Conservation (phyloP, 2,113 vertebrate genomes). For the Notarius lentiginosus region DNA sequence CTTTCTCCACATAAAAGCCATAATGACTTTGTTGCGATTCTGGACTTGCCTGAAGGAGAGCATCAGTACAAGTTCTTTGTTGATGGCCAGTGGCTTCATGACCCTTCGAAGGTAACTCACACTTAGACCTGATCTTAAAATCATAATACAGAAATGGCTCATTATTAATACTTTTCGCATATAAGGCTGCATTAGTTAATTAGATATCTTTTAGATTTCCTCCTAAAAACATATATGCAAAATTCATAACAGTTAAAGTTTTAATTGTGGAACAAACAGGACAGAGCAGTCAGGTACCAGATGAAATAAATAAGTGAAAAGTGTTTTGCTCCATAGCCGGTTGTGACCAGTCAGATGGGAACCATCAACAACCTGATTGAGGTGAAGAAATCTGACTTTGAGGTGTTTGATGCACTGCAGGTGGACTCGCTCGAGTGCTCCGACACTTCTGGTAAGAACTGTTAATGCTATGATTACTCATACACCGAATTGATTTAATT, state of each 20-base stretch:
- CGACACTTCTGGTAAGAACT: slow-evolving; percentile 84
- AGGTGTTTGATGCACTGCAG: slow-evolving; percentile 95
- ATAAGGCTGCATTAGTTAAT: neutral
- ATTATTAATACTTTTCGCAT: neutral
- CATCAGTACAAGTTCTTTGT: slow-evolving; percentile 99
- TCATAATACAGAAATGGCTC: neutral
- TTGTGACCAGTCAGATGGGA: slow-evolving; percentile 94
- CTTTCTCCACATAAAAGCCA: slow-evolving; percentile 74
- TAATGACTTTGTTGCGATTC: slow-evolving; percentile 95
- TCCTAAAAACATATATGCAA: neutral
- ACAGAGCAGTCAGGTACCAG: neutral
- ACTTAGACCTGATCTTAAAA: neutral
- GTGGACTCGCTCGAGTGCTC: slow-evolving; percentile 94
- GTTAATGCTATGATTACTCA: neutral
- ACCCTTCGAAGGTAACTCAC: slow-evolving; percentile 87
- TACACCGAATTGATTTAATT: neutral
- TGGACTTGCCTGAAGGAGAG: slow-evolving; percentile 95
- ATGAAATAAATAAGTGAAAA: neutral
- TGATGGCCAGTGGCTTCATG: slow-evolving; percentile 97
- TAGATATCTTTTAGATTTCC: neutral
- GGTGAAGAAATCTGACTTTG: slow-evolving; percentile 97
- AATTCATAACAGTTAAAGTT: neutral
- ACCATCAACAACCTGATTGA: slow-evolving; percentile 97
- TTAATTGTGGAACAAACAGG: neutral
- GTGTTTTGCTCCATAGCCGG: slow-evolving; percentile 73